These are phyloP conservation scores for Cololabis saira DNA, from an alignment of 2,113 vertebrate genomes.

Conservation along the genomic window DNA sequence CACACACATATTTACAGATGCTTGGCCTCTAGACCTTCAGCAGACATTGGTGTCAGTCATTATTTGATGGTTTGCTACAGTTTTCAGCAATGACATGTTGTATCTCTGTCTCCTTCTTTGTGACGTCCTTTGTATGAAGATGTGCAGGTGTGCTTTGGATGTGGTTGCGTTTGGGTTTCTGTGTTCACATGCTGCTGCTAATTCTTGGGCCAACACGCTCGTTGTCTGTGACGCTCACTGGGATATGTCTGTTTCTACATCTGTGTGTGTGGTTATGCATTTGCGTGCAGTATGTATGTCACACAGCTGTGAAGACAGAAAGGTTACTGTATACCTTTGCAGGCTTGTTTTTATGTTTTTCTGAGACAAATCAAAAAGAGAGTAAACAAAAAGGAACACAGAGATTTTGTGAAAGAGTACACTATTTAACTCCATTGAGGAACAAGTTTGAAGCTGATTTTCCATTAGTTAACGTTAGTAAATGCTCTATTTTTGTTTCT, in stretches of 20 bases:
- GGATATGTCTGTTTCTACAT: slow-evolving; percentile 20
- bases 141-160: slow-evolving; percentile 39
- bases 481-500: neutral
- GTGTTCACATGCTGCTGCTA: slow-evolving; percentile 10
- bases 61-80: neutral
- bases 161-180: slow-evolving; percentile 41
- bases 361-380: too few relatives aligned
- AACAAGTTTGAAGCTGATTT: too few relatives aligned
- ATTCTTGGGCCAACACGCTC: slow-evolving; percentile 14
- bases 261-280: slow-evolving; percentile 23
- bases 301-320: slow-evolving; percentile 46
- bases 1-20: neutral
- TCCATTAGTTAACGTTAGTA: too few relatives aligned
- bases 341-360: slow-evolving; percentile 22
- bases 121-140: neutral
- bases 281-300: slow-evolving; percentile 19
- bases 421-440: too few relatives aligned
- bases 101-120: neutral
- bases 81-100: neutral
- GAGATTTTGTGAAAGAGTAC: too few relatives aligned
- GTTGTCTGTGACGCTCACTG: slow-evolving; percentile 26
- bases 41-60: too few relatives aligned
- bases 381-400: too few relatives aligned
- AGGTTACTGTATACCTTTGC: slow-evolving; percentile 33
- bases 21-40: too few relatives aligned